Conservation (phyloP, 2,888 invertebrate species). For the Hesperia comma region DNA sequence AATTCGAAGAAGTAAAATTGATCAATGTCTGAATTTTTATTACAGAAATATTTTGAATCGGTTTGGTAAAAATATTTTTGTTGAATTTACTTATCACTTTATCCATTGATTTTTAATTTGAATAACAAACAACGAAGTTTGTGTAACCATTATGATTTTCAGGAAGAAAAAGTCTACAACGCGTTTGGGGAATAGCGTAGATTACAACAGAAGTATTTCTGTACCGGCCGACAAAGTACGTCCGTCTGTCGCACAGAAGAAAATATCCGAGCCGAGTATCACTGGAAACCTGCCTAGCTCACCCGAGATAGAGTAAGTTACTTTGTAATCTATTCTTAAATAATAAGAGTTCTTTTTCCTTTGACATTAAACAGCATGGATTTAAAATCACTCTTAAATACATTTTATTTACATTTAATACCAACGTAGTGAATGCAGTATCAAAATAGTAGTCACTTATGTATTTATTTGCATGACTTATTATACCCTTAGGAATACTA, state of each 20-base stretch:
- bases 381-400: constrained; percentile 38
- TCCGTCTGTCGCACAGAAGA: constrained; percentile 66
- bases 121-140: too few relatives aligned
- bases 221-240: constrained; percentile 91
- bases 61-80: too few relatives aligned
- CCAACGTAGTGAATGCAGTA: constrained; percentile 18
- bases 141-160: neutral
- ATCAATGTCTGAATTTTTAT: too few relatives aligned
- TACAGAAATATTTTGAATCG: too few relatives aligned
- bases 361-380: constrained; percentile 43
- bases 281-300: constrained; percentile 86
- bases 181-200: constrained; percentile 84
- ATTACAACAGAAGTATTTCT: constrained; percentile 94
- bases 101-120: too few relatives aligned
- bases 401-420: constrained; percentile 36
- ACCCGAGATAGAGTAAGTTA: constrained; percentile 88
- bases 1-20: too few relatives aligned
- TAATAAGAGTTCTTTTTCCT: constrained; percentile 32
- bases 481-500: constrained; percentile 6
- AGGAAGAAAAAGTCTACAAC: constrained; percentile 89
- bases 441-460: constrained; percentile 31
- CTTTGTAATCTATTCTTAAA: neutral
- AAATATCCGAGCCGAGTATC: constrained; percentile 82
- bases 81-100: too few relatives aligned
- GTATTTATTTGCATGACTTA: constrained; percentile 44